Evolutionary conservation across 2,888 invertebrate genomes (phyloP).

Genomic region (Tanypteryx hageni): DNA sequence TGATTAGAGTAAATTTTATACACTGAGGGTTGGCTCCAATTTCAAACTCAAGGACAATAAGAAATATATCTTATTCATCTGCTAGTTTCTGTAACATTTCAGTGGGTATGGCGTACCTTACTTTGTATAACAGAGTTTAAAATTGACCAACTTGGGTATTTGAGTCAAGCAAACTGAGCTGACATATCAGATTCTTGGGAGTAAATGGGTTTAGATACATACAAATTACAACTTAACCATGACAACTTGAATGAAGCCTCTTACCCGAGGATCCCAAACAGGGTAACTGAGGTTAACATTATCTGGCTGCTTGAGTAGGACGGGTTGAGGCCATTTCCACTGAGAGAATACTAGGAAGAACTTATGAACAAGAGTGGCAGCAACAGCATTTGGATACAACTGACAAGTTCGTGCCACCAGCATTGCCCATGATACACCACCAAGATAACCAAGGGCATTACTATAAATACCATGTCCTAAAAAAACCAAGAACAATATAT

Average conservation of each 20-base stretch:
- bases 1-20: no score
- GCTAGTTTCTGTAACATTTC: no score
- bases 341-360: conserved; percentile 99
- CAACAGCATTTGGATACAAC: conserved; percentile 96
- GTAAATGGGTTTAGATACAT: no score
- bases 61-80: no score
- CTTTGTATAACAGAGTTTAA: no score
- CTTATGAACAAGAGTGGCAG: conserved; percentile 96
- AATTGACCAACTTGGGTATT: no score
- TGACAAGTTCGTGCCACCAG: conserved; percentile 98
- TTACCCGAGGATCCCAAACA: conserved; percentile 97
- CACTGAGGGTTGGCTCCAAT: no score
- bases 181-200: no score
- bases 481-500: conserved; percentile 70
- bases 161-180: no score
- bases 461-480: conserved; percentile 97
- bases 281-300: conserved; percentile 92
- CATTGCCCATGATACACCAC: conserved; percentile 99
- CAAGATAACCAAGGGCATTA: conserved; percentile 97
- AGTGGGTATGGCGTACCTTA: no score
- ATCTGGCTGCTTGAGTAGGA: conserved; percentile 94
- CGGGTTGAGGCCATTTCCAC: conserved; percentile 99
- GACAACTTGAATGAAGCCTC: conserved; percentile 70
- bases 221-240: no score
- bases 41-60: no score